phyloP scores from a whole-genome alignment of 1,140 invertebrate genomes.

The Trypoxylus dichotomus region DNA sequence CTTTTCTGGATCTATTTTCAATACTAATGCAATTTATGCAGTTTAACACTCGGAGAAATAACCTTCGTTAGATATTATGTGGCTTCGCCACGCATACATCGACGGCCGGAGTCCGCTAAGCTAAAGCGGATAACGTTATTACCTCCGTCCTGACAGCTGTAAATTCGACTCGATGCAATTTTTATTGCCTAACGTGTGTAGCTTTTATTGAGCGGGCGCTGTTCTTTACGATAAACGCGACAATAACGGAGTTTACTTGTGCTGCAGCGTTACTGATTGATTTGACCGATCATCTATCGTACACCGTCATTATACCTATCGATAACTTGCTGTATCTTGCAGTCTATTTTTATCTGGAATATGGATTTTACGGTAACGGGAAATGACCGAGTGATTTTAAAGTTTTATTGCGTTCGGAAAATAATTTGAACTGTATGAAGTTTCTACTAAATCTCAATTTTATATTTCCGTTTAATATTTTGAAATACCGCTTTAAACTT shows the following conservation, averaged over 20 bases:
- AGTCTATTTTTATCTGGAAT: no score
- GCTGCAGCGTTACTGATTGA: not conserved
- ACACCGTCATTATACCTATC: not conserved
- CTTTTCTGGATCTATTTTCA: not conserved
- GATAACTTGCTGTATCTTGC: no score
- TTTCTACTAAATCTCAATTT: no score
- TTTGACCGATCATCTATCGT: not conserved
- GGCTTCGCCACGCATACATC: not conserved
- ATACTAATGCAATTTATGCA: not conserved
- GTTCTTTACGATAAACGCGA: not conserved
- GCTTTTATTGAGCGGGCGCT: not conserved
- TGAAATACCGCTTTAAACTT: no score
- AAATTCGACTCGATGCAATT: not conserved
- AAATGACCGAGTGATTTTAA: no score
- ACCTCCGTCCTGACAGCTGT: not conserved
- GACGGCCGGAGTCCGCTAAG: no score
- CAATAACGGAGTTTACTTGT: not conserved
- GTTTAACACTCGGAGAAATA: not conserved
- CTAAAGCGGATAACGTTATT: no score
- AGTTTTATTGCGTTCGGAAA: no score
- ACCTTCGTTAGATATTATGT: not conserved
- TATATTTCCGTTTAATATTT: no score
- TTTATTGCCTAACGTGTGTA: not conserved
- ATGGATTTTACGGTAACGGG: no score
- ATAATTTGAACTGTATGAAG: no score